Evolutionary conservation across 2,888 invertebrate genomes (phyloP).

Genomic region (Heliconius hortense): DNA sequence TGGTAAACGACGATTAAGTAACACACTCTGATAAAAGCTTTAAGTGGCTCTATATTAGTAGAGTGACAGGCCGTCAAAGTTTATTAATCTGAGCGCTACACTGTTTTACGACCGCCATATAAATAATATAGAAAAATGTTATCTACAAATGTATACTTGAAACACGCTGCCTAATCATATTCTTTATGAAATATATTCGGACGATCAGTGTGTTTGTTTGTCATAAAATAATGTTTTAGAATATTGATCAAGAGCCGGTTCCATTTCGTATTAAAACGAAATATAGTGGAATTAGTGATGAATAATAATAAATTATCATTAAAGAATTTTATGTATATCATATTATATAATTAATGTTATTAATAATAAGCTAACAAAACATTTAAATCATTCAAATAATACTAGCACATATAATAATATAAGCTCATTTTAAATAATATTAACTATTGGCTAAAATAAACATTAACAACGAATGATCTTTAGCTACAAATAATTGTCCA

Average conservation of each 20-base stretch:
- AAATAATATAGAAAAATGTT: constrained; percentile 71
- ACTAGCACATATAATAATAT: constrained; percentile 53
- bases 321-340: constrained; percentile 45
- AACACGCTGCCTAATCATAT: constrained; percentile 68
- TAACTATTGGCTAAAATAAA: constrained; percentile 4
- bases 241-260: constrained; percentile 68
- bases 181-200: constrained; percentile 64
- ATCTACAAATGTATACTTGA: constrained; percentile 66
- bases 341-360: constrained; percentile 41
- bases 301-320: constrained; percentile 69
- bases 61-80: constrained; percentile 72
- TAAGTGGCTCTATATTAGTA: constrained; percentile 56
- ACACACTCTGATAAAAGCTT: constrained; percentile 50
- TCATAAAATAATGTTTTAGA: constrained; percentile 58
- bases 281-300: constrained; percentile 74
- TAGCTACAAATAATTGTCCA: neutral
- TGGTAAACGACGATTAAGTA: constrained; percentile 41
- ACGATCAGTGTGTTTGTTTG: constrained; percentile 58
- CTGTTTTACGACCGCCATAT: constrained; percentile 73
- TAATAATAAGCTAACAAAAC: constrained; percentile 70
- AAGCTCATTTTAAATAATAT: constrained; percentile 26
- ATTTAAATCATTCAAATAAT: constrained; percentile 57
- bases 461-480: neutral
- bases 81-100: constrained; percentile 64
- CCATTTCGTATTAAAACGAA: constrained; percentile 67